Base-by-base conservation (phyloP, 2,888 invertebrate genomes). In the Taenaris catops region DNA sequence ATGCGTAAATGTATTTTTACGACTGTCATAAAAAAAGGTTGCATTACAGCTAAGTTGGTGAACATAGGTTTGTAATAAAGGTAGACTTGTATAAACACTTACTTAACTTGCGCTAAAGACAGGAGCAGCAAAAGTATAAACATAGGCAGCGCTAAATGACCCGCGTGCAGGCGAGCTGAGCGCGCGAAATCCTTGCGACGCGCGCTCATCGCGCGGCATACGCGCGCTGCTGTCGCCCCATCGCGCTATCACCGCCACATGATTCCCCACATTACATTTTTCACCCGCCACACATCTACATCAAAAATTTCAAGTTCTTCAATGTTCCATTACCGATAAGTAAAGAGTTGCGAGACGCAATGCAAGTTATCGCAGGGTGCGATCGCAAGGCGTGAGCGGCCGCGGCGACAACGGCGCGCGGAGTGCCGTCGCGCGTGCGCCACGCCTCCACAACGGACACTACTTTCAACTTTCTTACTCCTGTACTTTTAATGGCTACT, bases 401-500 rank as follows among this genome's bases (percentile, higher is more conserved):
- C 75, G 61, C 67, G 63, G 55, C 69, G 72, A 58, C 61, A 34
- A 63, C 70, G 63, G 49, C 61, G 53, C 58, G 51, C 66, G 58
- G 67, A 81, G 69, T 86, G 86, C 39, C 70, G 67, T 65, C 81
- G 84, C 86, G 86, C 86, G 61, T 84, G 84, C 84, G 84, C 81
- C 65, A 47, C 63, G 47, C 34, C 41, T 36, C 38, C 28, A 44
- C 45, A 47, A 48, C 44, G 41, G 44, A 37, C 39, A 40, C 31
- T 35, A 41, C 45, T 43, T 44, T 25, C 34, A 38, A 46, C 41
- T 51, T 55, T 48, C 37, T 34, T 48, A 47, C 50, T 49, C 49
- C 38, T 35, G 27, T 42, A 41, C 41, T 46, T 31, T 39, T 35
- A 32, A 8, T 25, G 29, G 21, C 25, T 39, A 53, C 53, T 57